These are phyloP conservation scores for Actinemys pallida DNA, from an alignment of 2,113 vertebrate genomes.

Conservation along the genomic window DNA sequence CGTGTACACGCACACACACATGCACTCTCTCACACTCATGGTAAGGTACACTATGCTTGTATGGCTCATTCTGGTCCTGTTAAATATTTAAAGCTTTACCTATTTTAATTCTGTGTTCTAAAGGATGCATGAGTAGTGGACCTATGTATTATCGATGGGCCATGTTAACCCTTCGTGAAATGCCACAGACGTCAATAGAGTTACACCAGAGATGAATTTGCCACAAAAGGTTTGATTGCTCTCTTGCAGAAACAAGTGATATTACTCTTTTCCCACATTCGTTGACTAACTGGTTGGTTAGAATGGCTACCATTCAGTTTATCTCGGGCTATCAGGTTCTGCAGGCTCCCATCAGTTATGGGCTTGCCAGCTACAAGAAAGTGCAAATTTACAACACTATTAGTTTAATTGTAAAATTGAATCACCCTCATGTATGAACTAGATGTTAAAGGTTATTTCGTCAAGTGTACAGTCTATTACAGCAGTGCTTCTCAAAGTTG, in stretches of 20 bases:
- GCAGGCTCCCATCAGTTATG: neutral
- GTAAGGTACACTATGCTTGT: neutral
- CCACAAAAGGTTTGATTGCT: neutral
- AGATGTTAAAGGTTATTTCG: neutral
- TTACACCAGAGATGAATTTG: neutral
- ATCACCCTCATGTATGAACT: neutral
- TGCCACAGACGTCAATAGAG: neutral
- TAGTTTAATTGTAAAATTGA: neutral
- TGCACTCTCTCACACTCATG: neutral
- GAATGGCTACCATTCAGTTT: neutral
- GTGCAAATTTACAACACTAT: neutral
- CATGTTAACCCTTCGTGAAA: neutral
- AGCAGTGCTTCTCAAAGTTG: neutral
- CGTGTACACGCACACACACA: neutral
- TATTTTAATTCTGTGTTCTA: neutral
- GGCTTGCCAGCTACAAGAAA: neutral
- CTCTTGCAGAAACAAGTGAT: neutral
- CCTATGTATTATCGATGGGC: neutral
- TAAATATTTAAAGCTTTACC: neutral
- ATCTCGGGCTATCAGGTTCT: rapidly evolving
- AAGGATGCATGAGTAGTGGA: neutral
- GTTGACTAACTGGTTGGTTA: neutral
- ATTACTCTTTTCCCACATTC: neutral
- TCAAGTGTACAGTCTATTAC: neutral
- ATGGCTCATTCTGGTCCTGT: neutral